phyloP scores from a whole-genome alignment of 1,140 invertebrate genomes.

The Drosophila lini region DNA sequence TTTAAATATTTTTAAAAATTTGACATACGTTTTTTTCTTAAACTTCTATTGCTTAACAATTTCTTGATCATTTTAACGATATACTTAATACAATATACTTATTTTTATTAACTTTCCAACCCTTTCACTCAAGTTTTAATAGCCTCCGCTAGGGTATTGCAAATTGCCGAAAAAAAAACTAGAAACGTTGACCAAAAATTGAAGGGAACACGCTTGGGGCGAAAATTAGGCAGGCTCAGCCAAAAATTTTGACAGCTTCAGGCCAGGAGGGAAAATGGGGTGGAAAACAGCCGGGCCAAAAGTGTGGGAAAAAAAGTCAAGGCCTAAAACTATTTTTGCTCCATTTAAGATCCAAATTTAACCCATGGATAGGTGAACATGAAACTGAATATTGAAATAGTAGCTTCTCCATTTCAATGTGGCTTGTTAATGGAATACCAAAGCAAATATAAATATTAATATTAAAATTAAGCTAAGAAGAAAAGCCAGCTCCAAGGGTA shows the following conservation, averaged over 20 bases:
- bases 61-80: no score
- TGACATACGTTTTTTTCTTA: no score
- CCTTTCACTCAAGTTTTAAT: not conserved
- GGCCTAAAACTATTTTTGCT: conserved; percentile 2
- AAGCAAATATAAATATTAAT: no score
- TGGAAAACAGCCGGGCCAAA: not conserved
- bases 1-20: no score
- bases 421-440: no score
- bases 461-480: no score
- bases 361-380: not conserved
- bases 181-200: conserved; percentile 36
- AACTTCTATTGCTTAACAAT: no score
- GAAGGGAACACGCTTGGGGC: conserved; percentile 49
- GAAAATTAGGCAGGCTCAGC: conserved; percentile 46
- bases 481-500: not conserved
- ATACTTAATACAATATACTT: no score
- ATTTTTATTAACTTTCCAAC: not conserved
- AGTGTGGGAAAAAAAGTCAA: conserved; percentile 1
- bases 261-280: not conserved
- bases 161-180: not conserved
- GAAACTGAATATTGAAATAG: not conserved
- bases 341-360: not conserved
- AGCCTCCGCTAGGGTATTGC: not conserved
- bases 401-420: not conserved
- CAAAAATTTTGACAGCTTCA: conserved; percentile 41